Conservation (phyloP, 1,140 invertebrate species). For the Oryctes rhinoceros region DNA sequence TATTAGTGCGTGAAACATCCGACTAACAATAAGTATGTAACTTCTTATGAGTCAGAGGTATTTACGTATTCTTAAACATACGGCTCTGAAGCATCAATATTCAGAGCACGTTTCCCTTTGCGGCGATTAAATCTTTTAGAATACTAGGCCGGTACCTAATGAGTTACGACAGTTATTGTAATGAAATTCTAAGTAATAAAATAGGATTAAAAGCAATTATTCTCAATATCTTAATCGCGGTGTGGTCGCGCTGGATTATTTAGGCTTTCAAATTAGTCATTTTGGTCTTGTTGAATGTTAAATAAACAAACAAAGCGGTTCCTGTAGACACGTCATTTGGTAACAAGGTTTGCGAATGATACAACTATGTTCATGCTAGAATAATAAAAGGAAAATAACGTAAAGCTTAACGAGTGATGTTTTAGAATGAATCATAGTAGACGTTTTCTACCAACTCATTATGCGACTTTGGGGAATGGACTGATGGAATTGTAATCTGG, state of each 20-base stretch:
- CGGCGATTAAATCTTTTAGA: slow-evolving; percentile 9
- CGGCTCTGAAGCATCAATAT: background rate
- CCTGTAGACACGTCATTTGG: no score
- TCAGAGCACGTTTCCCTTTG: background rate
- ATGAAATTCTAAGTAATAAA: background rate
- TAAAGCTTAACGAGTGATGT: no score
- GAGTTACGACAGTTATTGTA: slow-evolving; percentile 1
- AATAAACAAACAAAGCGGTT: no score
- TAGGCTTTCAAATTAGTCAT: no score
- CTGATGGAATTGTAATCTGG: no score
- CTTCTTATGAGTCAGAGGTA: background rate
- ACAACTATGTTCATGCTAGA: no score
- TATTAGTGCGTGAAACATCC: background rate
- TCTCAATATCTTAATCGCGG: background rate
- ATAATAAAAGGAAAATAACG: no score
- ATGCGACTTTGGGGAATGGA: no score
- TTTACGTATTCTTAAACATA: slow-evolving; percentile 2
- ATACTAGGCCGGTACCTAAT: slow-evolving; percentile 9
- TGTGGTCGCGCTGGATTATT: background rate
- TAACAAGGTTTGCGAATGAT: no score
- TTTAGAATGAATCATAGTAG: no score
- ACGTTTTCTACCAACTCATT: no score
- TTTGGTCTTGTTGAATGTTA: no score
- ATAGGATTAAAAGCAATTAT: background rate
- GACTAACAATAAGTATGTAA: background rate